Conservation (phyloP, 1,140 invertebrate genomes). For the Ostrea edulis region DNA sequence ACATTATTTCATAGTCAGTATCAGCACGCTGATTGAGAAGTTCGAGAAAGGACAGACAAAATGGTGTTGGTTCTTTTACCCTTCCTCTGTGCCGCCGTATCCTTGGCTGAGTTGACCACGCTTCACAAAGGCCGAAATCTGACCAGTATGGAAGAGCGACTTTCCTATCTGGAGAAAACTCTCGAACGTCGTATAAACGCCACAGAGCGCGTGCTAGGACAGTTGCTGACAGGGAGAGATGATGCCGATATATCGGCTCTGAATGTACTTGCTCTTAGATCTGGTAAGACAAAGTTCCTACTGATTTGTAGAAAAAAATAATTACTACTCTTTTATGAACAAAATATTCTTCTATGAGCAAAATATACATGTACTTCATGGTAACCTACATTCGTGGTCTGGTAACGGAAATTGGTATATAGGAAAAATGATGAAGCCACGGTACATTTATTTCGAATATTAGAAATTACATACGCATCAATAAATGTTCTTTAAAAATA, state of each 20-base stretch:
- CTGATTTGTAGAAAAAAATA: background rate
- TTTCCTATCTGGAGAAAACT: background rate
- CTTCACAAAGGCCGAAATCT: background rate
- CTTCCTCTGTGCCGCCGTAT: background rate
- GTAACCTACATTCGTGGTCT: no score
- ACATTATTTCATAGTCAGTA: no score
- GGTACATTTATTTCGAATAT: no score
- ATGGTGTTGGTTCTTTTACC: background rate
- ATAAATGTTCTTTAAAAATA: no score
- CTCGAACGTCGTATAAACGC: background rate
- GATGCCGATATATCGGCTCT: background rate
- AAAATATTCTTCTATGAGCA: no score
- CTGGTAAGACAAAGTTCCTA: background rate
- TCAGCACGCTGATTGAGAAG: no score
- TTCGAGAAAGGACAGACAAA: background rate
- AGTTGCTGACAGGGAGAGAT: background rate
- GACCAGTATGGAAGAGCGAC: constrained; percentile 6
- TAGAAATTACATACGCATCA: no score
- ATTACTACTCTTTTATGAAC: no score
- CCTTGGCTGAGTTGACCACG: background rate
- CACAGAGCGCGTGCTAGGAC: background rate
- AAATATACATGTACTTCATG: no score
- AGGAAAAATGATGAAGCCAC: no score
- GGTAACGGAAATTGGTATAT: no score
- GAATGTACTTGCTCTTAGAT: constrained; percentile 5